Evolutionary conservation across 1,140 invertebrate genomes (phyloP), one percentile per base, ranked within the genome.

Genomic region (Drosophila kanapiae): DNA sequence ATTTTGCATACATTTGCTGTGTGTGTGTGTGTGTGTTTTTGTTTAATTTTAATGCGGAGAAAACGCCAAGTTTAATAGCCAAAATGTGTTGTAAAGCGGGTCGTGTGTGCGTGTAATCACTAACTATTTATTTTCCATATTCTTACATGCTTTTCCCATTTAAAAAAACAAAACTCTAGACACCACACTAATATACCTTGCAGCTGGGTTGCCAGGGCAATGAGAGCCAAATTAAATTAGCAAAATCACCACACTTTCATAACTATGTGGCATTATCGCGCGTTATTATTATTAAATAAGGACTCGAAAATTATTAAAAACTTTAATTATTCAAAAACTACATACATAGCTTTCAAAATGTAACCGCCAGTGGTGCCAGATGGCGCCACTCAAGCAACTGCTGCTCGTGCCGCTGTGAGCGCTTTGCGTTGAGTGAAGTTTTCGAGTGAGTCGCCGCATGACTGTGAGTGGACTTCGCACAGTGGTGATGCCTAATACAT

Each of bases 111-210:
- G 31, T 29, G 29, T 62, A 75, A 75, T 75, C 58, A 40, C 40
- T 54, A 75, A 56, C 60, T 45, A 78, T 78, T 85, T 53, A 74
- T 69, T 80, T 76, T 63, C 23, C 49, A 23, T 29, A 49, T 51
- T 65, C 31, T 56, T 71, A 86, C 82, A 87, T 53, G 80, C 54
- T 62, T 83, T 86, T 80, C 53, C 80, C 83, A 88, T 88, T 87
- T 33, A 51, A 72, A 51, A 72, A 53, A 48, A 38, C 40, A 8
- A 42, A 27, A 27, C 48, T 43, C 31, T 7, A 37, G 51, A 23
- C 51, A 37, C 7, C 27, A n/a, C 18, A 27, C 53, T 23, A 23
- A 23, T 23, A 23, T 23, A 23, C 23, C 23, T 23, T n/a, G 53
- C 67, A 48, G n/a, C 40, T 33, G 40, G 35, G 23, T 23, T 23